Evolutionary conservation across 2,113 vertebrate genomes (phyloP), one percentile per base, ranked within the genome.

Genomic region (Eudyptes chrysolophus): DNA sequence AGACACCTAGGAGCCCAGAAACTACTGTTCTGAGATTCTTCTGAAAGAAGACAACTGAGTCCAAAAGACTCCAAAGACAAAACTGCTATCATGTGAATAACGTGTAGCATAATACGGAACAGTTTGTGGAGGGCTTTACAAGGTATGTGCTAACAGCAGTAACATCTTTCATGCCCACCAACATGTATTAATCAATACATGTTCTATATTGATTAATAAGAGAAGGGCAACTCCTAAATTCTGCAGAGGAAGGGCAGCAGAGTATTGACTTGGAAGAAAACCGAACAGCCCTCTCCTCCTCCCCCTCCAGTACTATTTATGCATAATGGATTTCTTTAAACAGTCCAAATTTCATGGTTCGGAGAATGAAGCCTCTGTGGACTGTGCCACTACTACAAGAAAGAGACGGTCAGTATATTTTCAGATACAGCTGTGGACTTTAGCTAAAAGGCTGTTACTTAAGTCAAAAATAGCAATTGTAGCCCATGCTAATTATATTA

Each of bases 401-500:
- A 48, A 48, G 29, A 94, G 24, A 16, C 36, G 38, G n/a, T 71
- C 68, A 70, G 32, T 51, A 52, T 71, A 49, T 75, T 65, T 84
- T 70, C 42, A 44, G 71, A 76, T 40, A 72, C 75, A 83, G 58
- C 64, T 68, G 54, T 82, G 26, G 66, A 64, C 46, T 94, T 85
- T 11, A 92, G 26, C 44, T 95, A 75, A 90, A 94, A 87, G 14
- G 11, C 11, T 24, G 32, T 62, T 71, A 65, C 78, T 90, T 55
- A 87, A 94, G 58, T 90, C 2, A 86, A 87, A 96, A 95, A 66
- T 60, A 77, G 36, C 25, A 79, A 21, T 78, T 90, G 51, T 92
- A 78, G 40, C 64, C 92, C 75, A 27, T 89, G 72, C 64, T 96
- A 96, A 95, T 98, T 86, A 83, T 74, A 42, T 94, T 95, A 92